Base-by-base conservation (phyloP, 1,140 invertebrate species). In the Lordiphosa clarofinis region DNA sequence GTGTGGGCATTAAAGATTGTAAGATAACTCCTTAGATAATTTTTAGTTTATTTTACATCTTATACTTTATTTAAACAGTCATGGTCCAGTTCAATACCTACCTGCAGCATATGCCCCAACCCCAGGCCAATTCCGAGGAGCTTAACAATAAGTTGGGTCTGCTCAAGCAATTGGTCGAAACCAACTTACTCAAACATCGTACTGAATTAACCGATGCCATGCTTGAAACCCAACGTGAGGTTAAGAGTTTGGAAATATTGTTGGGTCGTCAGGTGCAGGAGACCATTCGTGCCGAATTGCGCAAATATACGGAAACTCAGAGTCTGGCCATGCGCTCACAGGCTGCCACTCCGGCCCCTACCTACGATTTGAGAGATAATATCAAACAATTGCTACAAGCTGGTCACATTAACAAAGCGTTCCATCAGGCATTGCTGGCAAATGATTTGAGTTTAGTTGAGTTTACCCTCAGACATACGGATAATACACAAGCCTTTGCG, bases 1-100 rank as follows among this genome's bases (percentile, higher is more conserved):
- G 93, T 37, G 92, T 91, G 64, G 97, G 97, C 63, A 96, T 95
- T 3, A 94, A 93, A 81, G 96, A 98, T 90, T 97, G 96, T 98
- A 91, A 93, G 94, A 11, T 19, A 33, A 1, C 1, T n/a, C 19
- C 7, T n/a, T n/a, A n/a, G n/a, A n/a, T n/a, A n/a, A n/a, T n/a
- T n/a, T n/a, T n/a, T n/a, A n/a, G 28, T 48, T 37, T 35, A 9
- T 24, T 24, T 24, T 24, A n/a, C 59, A 44, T 4, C 24, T 7
- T 3, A 15, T 11, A 1, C 6, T 36, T 33, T 9, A 3, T 21
- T 11, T 38, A 4, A 36, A 3, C 57, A 92, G 91, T 92, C 70
- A 84, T 90, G 56, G 81, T 90, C 28, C 88, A 90, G 40, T 87
- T 92, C 13, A 90, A 91, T 57, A 73, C 64, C 42, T 90, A 92